Conservation (phyloP, 2,888 invertebrate species). For the Acanthosepion pharaonis region DNA sequence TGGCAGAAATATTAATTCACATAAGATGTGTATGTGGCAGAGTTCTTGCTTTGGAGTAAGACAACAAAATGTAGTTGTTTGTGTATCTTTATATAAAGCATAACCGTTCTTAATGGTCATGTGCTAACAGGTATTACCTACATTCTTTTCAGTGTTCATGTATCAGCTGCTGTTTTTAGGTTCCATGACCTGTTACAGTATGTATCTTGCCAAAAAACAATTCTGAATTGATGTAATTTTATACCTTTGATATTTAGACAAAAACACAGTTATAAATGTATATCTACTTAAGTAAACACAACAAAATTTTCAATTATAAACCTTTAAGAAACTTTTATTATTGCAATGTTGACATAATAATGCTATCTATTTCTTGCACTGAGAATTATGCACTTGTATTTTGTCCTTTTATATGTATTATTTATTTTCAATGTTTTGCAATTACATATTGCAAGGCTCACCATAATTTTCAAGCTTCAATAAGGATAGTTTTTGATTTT, state of each 20-base stretch:
- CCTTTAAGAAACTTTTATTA: neutral
- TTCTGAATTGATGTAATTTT: neutral
- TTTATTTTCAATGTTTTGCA: too few relatives aligned
- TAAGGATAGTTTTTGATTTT: too few relatives aligned
- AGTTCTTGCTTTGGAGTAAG: neutral
- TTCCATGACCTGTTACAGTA: neutral
- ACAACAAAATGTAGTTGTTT: neutral
- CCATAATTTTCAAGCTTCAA: too few relatives aligned
- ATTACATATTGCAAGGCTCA: too few relatives aligned
- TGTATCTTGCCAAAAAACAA: neutral
- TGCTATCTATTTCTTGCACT: neutral
- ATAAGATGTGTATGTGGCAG: neutral
- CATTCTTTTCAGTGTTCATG: conserved; percentile 1
- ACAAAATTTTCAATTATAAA: neutral
- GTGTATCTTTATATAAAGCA: neutral
- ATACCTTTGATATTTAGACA: neutral
- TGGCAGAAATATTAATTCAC: too few relatives aligned
- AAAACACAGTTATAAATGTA: neutral
- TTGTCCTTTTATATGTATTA: too few relatives aligned
- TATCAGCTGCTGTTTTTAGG: neutral
- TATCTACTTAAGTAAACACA: neutral
- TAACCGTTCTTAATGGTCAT: neutral
- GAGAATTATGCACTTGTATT: too few relatives aligned
- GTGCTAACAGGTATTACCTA: neutral
- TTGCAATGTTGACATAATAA: neutral